Percentiles rank a stretch among this genome's conserved stretches.
These are phyloP conservation scores for Brachyptera putata DNA, from an alignment of 2,888 invertebrate species.

Conservation along the genomic window DNA sequence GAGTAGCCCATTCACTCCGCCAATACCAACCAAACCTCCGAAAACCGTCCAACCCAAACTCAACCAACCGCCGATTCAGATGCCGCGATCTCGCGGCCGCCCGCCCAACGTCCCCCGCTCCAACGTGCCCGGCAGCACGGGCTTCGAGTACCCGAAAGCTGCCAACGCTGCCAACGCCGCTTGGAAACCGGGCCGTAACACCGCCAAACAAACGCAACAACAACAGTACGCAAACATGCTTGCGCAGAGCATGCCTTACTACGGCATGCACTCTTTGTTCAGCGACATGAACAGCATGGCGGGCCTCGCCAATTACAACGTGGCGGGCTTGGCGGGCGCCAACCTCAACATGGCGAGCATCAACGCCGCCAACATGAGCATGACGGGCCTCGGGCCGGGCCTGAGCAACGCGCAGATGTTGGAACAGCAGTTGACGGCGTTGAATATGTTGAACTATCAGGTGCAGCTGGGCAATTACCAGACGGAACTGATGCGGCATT, in stretches of 20 bases:
- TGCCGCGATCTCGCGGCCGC: conserved; percentile 7
- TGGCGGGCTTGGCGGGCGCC: neutral
- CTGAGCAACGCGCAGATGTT: conserved; percentile 44
- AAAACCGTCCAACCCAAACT: neutral
- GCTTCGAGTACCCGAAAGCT: conserved; percentile 11
- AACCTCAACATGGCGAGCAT: neutral
- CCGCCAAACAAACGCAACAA: neutral
- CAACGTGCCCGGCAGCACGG: neutral
- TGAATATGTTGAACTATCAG: conserved; percentile 14
- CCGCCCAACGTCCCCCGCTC: conserved; percentile 6
- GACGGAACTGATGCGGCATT: conserved; percentile 10
- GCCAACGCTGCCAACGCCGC: too few relatives aligned
- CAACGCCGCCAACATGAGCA: conserved; percentile 24
- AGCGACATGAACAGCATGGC: neutral
- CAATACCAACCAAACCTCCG: neutral
- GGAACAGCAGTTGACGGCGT: conserved; percentile 27
- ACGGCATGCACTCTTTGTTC: conserved; percentile 13
- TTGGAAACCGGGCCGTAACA: neutral
- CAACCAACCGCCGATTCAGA: neutral
- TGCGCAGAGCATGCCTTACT: conserved; percentile 11
- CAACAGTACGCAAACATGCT: conserved; percentile 1
- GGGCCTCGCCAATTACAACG: neutral
- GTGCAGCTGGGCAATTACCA: conserved; percentile 15
- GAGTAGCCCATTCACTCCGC: conserved; percentile 4
- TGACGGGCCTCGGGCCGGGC: conserved; percentile 46